Evolutionary conservation across 2,888 invertebrate genomes (phyloP).

Genomic region (Morpho achilles): DNA sequence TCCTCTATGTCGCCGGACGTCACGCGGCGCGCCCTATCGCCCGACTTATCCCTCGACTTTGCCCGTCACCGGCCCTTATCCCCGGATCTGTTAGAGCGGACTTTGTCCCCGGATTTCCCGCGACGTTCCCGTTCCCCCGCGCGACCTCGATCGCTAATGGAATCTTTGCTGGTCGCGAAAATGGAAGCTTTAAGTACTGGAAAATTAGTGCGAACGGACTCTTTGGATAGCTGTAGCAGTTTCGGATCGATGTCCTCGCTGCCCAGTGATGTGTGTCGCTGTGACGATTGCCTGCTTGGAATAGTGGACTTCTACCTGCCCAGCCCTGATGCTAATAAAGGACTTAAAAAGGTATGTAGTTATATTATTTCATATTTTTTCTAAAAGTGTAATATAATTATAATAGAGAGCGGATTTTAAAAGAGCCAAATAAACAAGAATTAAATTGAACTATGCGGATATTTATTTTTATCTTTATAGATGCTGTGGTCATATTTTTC

Average conservation of each 20-base stretch:
- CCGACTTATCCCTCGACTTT: constrained; percentile 58
- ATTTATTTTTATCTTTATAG: too few relatives aligned
- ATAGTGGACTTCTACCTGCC: constrained; percentile 87
- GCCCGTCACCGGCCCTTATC: constrained; percentile 56
- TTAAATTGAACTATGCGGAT: too few relatives aligned
- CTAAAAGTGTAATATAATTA: too few relatives aligned
- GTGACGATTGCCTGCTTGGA: constrained; percentile 90
- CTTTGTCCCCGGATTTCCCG: constrained; percentile 68
- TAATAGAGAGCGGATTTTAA: too few relatives aligned
- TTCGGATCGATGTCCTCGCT: constrained; percentile 83
- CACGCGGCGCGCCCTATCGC: constrained; percentile 57
- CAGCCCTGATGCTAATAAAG: constrained; percentile 71
- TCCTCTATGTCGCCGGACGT: constrained; percentile 57
- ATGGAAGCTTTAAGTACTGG: constrained; percentile 85
- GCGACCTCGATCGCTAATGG: constrained; percentile 89
- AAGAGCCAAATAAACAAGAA: too few relatives aligned
- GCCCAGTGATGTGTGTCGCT: constrained; percentile 87
- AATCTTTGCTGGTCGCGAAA: constrained; percentile 87
- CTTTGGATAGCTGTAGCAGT: constrained; percentile 87
- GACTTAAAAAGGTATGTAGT: constrained; percentile 81
- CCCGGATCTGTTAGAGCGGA: constrained; percentile 59
- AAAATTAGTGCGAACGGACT: constrained; percentile 84
- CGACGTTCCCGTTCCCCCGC: constrained; percentile 72
- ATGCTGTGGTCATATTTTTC: too few relatives aligned
- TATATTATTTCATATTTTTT: not conserved